Evolutionary conservation across 2,888 invertebrate genomes (phyloP), one percentile per base, ranked within the genome.

Genomic region (Pheosia tremula): DNA sequence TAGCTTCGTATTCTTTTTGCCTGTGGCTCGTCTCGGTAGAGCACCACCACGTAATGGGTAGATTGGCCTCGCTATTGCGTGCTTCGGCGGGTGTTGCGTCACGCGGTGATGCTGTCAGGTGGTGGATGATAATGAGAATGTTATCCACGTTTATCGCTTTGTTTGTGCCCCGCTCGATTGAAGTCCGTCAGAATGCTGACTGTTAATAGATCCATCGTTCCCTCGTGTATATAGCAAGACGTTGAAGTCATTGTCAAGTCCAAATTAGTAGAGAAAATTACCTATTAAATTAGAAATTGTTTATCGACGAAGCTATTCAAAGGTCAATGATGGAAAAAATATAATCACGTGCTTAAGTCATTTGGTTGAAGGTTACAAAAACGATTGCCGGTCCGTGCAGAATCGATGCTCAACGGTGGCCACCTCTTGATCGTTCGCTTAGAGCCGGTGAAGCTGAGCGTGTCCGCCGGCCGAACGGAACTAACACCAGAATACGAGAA

Each of bases 61-160:
- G 78, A 83, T 83, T 78, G 72, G 75, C 73, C 74, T 80, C 78
- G 75, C 62, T 62, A 61, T 64, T 69, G 71, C 78, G 80, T 77
- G 80, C 78, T 82, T 61, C 71, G 76, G 65, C 68, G 74, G 54
- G 66, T 61, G 64, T 81, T 79, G 67, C 82, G 80, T 81, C 79
- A 80, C 67, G 66, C 69, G 55, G 60, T 64, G 71, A 66, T 66
- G 72, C 74, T 66, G 67, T 63, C 74, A 73, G 77, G 67, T 74
- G 67, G 58, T 72, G 67, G 68, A 60, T 67, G 70, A 68, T 75
- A 68, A 73, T 64, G 63, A 66, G 57, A 69, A 69, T 65, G 67
- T 74, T 68, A 68, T 65, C 62, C 59, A 65, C 69, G 66, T 70
- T 71, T 70, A 66, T 76, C 67, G 58, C 59, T 61, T 67, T 67